phyloP scores from a whole-genome alignment of 2,888 invertebrate species.

The Eledona agricola region DNA sequence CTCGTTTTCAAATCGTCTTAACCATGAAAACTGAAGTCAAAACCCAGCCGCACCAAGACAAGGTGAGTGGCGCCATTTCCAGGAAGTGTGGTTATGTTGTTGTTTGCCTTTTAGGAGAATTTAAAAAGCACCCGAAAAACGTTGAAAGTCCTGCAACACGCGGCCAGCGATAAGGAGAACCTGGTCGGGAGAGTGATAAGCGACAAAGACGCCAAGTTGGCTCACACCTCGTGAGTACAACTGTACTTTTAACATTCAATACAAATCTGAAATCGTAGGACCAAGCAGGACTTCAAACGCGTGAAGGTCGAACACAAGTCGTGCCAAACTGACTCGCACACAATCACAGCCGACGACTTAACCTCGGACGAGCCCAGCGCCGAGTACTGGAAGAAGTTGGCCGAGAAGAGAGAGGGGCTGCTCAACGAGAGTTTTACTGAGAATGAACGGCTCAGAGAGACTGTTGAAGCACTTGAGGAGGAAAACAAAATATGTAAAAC shows the following conservation, averaged over 20 bases:
- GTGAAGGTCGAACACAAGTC: slow-evolving; percentile 66
- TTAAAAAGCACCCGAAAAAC: slow-evolving; percentile 71
- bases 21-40: slow-evolving; percentile 48
- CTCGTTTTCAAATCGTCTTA: too few relatives aligned
- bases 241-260: background rate
- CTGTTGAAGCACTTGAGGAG: slow-evolving; percentile 64
- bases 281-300: too few relatives aligned
- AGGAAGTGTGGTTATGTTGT: slow-evolving; percentile 41
- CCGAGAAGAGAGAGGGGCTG: slow-evolving; percentile 77
- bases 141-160: slow-evolving; percentile 77
- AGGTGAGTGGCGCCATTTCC: slow-evolving; percentile 50
- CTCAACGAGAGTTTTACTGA: slow-evolving; percentile 78
- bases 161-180: slow-evolving; percentile 78
- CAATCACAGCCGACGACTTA: slow-evolving; percentile 72
- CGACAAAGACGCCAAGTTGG: slow-evolving; percentile 53
- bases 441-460: slow-evolving; percentile 69
- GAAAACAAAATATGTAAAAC: slow-evolving; percentile 74
- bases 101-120: slow-evolving; percentile 64
- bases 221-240: slow-evolving; percentile 36
- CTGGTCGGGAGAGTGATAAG: slow-evolving; percentile 70
- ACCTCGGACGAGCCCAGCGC: slow-evolving; percentile 74
- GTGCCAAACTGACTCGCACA: slow-evolving; percentile 69
- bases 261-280: too few relatives aligned
- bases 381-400: slow-evolving; percentile 79
- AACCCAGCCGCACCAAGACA: slow-evolving; percentile 52